These are phyloP conservation scores for Ypsolopha sequella DNA, from an alignment of 2,888 invertebrate species.

Conservation along the genomic window DNA sequence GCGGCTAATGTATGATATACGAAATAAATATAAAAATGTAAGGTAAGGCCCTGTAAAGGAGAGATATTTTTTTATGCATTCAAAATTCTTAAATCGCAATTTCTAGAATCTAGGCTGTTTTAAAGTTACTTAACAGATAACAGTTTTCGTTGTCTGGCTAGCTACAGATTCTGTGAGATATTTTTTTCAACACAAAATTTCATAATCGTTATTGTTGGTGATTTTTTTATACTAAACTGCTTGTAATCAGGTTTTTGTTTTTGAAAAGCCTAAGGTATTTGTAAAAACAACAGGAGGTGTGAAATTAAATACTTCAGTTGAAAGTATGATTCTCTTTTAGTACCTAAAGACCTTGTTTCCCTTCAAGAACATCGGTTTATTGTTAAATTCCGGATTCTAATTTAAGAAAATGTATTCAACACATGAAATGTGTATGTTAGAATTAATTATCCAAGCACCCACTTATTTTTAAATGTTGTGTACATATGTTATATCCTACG, in stretches of 20 bases:
- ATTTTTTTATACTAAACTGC: constrained; percentile 60
- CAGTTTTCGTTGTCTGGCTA: background rate
- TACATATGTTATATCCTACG: too few relatives aligned
- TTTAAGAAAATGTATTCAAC: constrained; percentile 14
- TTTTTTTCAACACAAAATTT: constrained; percentile 38
- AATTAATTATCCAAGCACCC: constrained; percentile 38
- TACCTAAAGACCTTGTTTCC: too few relatives aligned
- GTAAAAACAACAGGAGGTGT: constrained; percentile 56
- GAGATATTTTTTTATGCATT: constrained; percentile 69
- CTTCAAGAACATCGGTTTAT: background rate
- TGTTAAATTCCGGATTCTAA: constrained; percentile 10
- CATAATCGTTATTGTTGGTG: constrained; percentile 62
- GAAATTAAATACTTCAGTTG: constrained; percentile 60
- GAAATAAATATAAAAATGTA: constrained; percentile 62
- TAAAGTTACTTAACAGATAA: constrained; percentile 7
- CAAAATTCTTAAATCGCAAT: constrained; percentile 54
- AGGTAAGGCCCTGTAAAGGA: constrained; percentile 66
- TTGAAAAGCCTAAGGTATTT: constrained; percentile 47
- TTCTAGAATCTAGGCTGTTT: constrained; percentile 41
- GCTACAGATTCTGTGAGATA: constrained; percentile 27
- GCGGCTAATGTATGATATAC: constrained; percentile 56
- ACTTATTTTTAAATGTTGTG: constrained; percentile 37
- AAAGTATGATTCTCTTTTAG: constrained; percentile 39
- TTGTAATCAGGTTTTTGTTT: constrained; percentile 60
- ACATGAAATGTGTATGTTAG: constrained; percentile 41